Evolutionary conservation across 2,797 vertebrate genomes (phyloP).

Genomic region (Siniperca undulata): DNA sequence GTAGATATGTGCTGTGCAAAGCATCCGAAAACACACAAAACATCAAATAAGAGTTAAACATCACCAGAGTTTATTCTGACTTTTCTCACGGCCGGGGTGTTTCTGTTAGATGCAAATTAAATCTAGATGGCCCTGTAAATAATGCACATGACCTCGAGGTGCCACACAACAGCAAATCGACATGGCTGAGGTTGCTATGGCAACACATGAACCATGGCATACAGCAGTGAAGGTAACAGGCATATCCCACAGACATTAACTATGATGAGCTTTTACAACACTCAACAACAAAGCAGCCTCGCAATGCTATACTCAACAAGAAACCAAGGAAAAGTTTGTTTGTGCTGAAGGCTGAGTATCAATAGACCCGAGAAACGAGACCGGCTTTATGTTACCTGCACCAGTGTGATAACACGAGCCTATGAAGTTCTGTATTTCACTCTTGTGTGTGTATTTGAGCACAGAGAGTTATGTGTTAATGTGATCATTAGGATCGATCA

Average conservation of each 20-base stretch:
- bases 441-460: too few relatives aligned
- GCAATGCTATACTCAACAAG: background rate
- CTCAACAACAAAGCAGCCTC: background rate
- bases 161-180: background rate
- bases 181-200: background rate
- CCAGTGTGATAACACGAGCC: too few relatives aligned
- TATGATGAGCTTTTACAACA: too few relatives aligned
- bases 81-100: background rate
- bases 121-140: constrained; percentile 8
- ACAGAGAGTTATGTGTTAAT: too few relatives aligned
- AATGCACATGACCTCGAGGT: constrained; percentile 23
- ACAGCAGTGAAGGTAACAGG: background rate
- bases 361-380: too few relatives aligned
- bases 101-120: background rate
- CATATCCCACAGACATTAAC: background rate
- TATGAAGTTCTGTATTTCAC: too few relatives aligned
- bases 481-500: too few relatives aligned
- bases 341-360: too few relatives aligned
- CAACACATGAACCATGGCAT: background rate
- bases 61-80: background rate
- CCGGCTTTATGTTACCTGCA: too few relatives aligned
- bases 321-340: background rate
- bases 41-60: background rate
- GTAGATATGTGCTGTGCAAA: background rate
- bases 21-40: background rate